A percentile compares a stretch with the other conserved stretches of the same genome.
Evolutionary conservation across 1,140 invertebrate genomes (phyloP).

Genomic region (Tetraneura akinire): DNA sequence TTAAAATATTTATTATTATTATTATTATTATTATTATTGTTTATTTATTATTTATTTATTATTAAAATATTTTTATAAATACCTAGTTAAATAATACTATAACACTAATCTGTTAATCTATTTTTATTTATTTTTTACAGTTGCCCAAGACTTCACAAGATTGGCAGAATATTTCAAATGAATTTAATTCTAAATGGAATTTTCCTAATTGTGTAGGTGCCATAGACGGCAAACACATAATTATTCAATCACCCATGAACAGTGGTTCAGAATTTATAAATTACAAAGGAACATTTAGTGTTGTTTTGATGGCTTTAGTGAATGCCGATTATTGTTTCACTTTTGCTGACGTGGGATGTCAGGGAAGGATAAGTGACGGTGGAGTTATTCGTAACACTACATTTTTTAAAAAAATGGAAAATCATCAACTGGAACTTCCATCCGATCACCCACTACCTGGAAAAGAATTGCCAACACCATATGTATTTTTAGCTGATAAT

Average conservation of each 20-base stretch:
- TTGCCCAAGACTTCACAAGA: too few species aligned
- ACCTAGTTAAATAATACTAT: too few species aligned
- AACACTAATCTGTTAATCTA: too few species aligned
- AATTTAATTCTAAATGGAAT: neutral
- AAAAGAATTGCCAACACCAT: slow-evolving; percentile 1
- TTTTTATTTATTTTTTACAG: too few species aligned
- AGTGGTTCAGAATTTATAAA: slow-evolving; percentile 57
- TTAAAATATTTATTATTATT: too few species aligned
- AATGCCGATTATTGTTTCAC: slow-evolving; percentile 54
- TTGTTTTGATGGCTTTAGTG: slow-evolving; percentile 54
- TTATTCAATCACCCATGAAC: slow-evolving; percentile 56
- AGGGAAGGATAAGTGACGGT: slow-evolving; percentile 57
- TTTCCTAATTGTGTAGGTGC: slow-evolving; percentile 56
- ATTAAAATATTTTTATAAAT: too few species aligned
- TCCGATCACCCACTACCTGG: neutral
- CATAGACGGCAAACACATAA: slow-evolving; percentile 56
- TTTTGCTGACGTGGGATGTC: slow-evolving; percentile 52
- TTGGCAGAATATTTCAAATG: too few species aligned
- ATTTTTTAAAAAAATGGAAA: slow-evolving; percentile 54
- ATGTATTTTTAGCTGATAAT: slow-evolving; percentile 60
- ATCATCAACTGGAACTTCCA: slow-evolving; percentile 51
- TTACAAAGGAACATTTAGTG: slow-evolving; percentile 54
- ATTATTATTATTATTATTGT: too few species aligned
- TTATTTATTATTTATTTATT: too few species aligned
- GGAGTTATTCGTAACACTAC: slow-evolving; percentile 57